Evolutionary conservation across 1,140 invertebrate genomes (phyloP).

Genomic region (Drosophila watanabei): DNA sequence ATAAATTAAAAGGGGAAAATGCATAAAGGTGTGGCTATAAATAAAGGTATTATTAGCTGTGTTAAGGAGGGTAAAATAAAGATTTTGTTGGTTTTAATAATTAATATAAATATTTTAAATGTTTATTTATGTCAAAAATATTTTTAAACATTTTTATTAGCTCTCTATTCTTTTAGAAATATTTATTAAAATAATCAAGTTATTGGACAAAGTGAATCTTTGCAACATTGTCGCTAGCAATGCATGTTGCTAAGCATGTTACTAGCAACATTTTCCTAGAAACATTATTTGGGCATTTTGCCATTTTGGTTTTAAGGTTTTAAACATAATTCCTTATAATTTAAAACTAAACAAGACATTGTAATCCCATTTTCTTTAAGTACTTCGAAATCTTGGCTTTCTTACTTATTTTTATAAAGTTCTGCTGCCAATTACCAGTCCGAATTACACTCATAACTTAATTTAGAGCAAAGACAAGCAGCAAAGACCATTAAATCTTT

Average conservation of each 20-base stretch:
- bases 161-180: not conserved
- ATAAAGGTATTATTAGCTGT: not conserved
- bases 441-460: constrained; percentile 33
- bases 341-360: not conserved
- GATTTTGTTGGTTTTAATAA: too few relatives aligned
- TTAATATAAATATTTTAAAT: not conserved
- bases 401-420: not conserved
- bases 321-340: not conserved
- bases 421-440: not conserved
- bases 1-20: not conserved
- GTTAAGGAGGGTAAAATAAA: not conserved
- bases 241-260: not conserved
- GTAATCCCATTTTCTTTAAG: not conserved
- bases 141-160: not conserved
- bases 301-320: not conserved
- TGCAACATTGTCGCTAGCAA: not conserved
- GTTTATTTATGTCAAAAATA: not conserved
- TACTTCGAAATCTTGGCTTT: not conserved
- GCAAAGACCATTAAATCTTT: constrained; percentile 70
- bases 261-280: not conserved
- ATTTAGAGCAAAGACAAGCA: constrained; percentile 31
- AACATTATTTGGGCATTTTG: not conserved
- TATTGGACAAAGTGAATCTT: too few relatives aligned
- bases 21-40: not conserved
- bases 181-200: not conserved